Base-by-base conservation (phyloP, 1,140 invertebrate species). In the Drosophila truncata region DNA sequence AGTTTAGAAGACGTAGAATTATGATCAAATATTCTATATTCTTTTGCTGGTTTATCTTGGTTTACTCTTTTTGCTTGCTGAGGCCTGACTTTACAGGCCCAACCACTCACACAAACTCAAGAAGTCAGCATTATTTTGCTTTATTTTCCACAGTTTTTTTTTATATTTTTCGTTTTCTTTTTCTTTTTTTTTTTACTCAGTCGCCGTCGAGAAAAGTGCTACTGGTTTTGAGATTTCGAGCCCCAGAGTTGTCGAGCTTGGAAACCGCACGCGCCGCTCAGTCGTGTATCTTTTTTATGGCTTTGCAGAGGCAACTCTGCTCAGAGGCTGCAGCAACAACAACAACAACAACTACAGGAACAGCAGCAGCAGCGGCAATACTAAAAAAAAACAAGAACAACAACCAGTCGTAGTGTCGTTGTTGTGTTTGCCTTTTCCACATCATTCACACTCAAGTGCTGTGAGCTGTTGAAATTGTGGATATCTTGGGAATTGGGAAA, bases 141-240 rank as follows among this genome's bases (percentile, higher is more conserved):
- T 55, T 55, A 55, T 66, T 75, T 79, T 58, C 65, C 69, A 54
- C 63, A 42, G 16, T 16, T 67, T 70, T 55, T 66, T 54, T 11
- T 37, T 27, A n/a, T 60, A 54, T 35, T 41, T 29, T 49, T 54
- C 8, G 44, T 31, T 64, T 57, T 42, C 27, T 23, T 29, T 44
- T 47, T 42, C 29, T 23, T 58, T 57, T 50, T 70, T 70, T 74
- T 67, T 75, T 69, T 52, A 61, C 78, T 80, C 57, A 78, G 82
- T 80, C 61, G 67, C 75, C 78, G 73, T 76, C 62, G 84, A 88
- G 84, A 88, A 88, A 88, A 88, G 77, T 88, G 84, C 84, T 88
- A 88, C 84, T 88, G 84, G 84, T 88, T 86, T 86, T 86, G 66
- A 88, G 80, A 83, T 88, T 80, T 88, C 79, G 44, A 49, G 42